Conservation (phyloP, 2,113 vertebrate genomes). For the Sander vitreus region DNA sequence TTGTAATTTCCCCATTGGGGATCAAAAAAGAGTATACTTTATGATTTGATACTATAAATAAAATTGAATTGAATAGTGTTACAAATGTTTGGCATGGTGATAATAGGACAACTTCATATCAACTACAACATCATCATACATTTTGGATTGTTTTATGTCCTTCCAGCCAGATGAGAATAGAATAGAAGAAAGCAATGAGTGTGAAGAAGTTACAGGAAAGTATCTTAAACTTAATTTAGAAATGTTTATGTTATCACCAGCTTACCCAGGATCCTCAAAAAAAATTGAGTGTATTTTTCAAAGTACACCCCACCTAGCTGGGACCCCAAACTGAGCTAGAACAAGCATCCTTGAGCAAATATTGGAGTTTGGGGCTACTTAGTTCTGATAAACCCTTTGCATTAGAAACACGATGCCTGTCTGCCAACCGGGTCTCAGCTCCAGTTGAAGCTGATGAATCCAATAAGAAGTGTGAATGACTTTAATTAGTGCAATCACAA, state of each 20-base stretch:
- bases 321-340: conserved; percentile 31
- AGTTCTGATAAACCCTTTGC: conserved; percentile 56
- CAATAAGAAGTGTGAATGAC: conserved; percentile 75
- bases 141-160: background rate
- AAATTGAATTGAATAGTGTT: too few relatives aligned
- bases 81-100: too few relatives aligned
- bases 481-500: conserved; percentile 77
- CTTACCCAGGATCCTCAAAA: background rate
- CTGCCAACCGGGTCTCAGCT: conserved; percentile 60
- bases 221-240: background rate
- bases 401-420: conserved; percentile 36
- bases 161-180: background rate
- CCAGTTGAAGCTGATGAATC: conserved; percentile 64
- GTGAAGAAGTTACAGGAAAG: background rate
- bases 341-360: conserved; percentile 50
- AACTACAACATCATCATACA: too few relatives aligned
- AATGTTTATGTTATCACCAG: background rate
- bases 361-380: conserved; percentile 55
- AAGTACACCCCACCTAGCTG: background rate
- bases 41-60: too few relatives aligned
- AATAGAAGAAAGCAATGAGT: background rate
- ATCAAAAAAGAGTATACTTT: too few relatives aligned
- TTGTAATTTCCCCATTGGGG: too few relatives aligned
- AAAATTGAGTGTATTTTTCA: background rate
- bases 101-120: background rate